Evolutionary conservation across 2,797 vertebrate species (phyloP), one percentile per base, ranked within the genome.

Genomic region (Xiphorhynchus erythropygius): DNA sequence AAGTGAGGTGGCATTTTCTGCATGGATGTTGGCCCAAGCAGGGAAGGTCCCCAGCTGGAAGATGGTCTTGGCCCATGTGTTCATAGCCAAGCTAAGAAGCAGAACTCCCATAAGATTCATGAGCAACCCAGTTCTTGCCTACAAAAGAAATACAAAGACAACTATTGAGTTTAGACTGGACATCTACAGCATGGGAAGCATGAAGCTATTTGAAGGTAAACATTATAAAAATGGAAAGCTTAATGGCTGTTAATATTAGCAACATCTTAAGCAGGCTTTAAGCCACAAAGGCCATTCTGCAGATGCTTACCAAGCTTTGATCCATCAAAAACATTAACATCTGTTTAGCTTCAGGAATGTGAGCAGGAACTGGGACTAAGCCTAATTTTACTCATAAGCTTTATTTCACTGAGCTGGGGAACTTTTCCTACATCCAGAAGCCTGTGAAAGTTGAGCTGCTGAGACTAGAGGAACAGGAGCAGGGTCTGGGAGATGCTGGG

Each of bases 101-200:
- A 99, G 91, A 91, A 99, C 95, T 2, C 99, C 99, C 97, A 99
- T 98, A 91, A 99, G 96, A 95, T 99, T 99, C 99, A 99, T 99
- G 96, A 99, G 97, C 39, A 99, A 56, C 68, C 99, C 99, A 1
- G 99, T 99, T 97, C 98, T 99, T 64, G 99, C 99, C 99, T 99
- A 98, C 81, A 85, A 97, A 91, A 97, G 81, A 94, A 96, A 92
- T 71, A 94, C 83, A 96, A 81, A 91, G 55, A 74, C 55, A 92
- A 71, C 74, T 57, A 57, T 85, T 95, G 84, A 93, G 78, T 92
- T 95, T 63, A 93, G 84, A 37, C 59, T 81, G 80, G 76, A 94
- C 63, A 81, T 55, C 76, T 33, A 89, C 89, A 92, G 79, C 65
- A 84, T 70, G 74, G 63, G 93, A 91, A 93, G 62, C 86, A 95